Conservation (phyloP, 1,140 invertebrate species). For the Scaptomyza graminum region DNA sequence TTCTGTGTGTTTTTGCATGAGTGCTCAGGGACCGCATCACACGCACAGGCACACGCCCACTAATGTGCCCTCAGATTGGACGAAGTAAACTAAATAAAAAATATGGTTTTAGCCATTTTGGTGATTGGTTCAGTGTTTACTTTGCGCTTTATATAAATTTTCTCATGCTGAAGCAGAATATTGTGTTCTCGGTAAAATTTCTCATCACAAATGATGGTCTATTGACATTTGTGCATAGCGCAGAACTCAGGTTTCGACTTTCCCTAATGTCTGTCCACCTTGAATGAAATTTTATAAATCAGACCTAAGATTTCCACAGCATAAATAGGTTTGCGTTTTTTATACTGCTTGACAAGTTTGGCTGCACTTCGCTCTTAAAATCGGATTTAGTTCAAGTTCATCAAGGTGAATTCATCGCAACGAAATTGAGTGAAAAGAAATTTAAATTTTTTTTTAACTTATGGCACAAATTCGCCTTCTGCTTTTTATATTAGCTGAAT, state of each 20-base stretch:
- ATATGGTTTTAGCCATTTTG: conserved; percentile 32
- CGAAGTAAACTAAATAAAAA: conserved; percentile 22
- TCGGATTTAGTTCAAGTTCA: conserved; percentile 2
- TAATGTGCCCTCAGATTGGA: conserved; percentile 6
- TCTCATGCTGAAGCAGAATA: conserved; percentile 40
- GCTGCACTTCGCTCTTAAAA: conserved; percentile 12
- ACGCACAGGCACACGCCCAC: conserved; percentile 34
- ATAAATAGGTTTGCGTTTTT: neutral
- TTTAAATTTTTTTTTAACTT: too few relatives aligned
- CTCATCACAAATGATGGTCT: neutral
- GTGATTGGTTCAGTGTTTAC: conserved; percentile 49
- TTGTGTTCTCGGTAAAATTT: conserved; percentile 20
- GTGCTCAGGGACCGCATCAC: conserved; percentile 51
- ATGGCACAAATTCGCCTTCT: conserved; percentile 37
- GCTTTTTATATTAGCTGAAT: conserved; percentile 37
- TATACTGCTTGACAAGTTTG: neutral
- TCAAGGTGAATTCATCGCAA: conserved; percentile 21
- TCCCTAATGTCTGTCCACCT: neutral
- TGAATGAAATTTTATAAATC: too few relatives aligned
- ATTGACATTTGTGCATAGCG: conserved; percentile 32
- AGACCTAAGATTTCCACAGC: too few relatives aligned
- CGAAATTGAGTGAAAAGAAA: too few relatives aligned
- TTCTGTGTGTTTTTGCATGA: conserved; percentile 44
- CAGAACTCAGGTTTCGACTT: neutral
- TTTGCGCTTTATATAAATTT: conserved; percentile 53